Percentiles rank a stretch among this genome's conserved stretches.
Evolutionary conservation across 2,888 invertebrate genomes (phyloP).

Genomic region (Pogonocherus hispidulus): DNA sequence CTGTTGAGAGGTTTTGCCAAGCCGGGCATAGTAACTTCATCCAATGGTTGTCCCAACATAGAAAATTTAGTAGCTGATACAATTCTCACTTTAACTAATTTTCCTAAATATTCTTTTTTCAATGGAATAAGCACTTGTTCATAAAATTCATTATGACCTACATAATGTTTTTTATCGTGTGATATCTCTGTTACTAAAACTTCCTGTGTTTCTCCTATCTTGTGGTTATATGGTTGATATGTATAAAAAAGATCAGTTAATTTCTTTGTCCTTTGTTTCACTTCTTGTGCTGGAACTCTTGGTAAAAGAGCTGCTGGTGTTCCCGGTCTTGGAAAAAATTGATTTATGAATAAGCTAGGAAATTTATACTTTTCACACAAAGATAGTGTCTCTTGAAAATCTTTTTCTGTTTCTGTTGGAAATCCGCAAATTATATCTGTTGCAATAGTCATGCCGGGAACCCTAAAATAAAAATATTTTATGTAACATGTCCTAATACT

Average conservation of each 20-base stretch:
- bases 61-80: slow-evolving; percentile 80
- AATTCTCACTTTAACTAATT: slow-evolving; percentile 84
- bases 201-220: slow-evolving; percentile 77
- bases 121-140: slow-evolving; percentile 93
- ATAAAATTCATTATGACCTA: slow-evolving; percentile 95
- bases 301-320: slow-evolving; percentile 95
- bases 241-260: slow-evolving; percentile 91
- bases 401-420: slow-evolving; percentile 92
- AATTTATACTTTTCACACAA: slow-evolving; percentile 91
- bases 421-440: slow-evolving; percentile 99
- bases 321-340: slow-evolving; percentile 96
- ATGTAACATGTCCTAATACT: slow-evolving; percentile 2
- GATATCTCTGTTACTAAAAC: slow-evolving; percentile 95
- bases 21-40: slow-evolving; percentile 70
- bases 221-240: slow-evolving; percentile 86
- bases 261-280: slow-evolving; percentile 90
- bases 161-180: slow-evolving; percentile 90
- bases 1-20: slow-evolving; percentile 71
- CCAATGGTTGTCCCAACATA: slow-evolving; percentile 79
- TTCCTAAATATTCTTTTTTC: slow-evolving; percentile 83
- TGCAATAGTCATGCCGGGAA: slow-evolving; percentile 92
- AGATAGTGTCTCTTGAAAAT: slow-evolving; percentile 90
- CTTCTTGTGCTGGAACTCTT: slow-evolving; percentile 86
- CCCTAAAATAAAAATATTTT: slow-evolving; percentile 70
- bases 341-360: slow-evolving; percentile 96